phyloP scores from a whole-genome alignment of 1,140 invertebrate species.

The Phymastichus coffea region DNA sequence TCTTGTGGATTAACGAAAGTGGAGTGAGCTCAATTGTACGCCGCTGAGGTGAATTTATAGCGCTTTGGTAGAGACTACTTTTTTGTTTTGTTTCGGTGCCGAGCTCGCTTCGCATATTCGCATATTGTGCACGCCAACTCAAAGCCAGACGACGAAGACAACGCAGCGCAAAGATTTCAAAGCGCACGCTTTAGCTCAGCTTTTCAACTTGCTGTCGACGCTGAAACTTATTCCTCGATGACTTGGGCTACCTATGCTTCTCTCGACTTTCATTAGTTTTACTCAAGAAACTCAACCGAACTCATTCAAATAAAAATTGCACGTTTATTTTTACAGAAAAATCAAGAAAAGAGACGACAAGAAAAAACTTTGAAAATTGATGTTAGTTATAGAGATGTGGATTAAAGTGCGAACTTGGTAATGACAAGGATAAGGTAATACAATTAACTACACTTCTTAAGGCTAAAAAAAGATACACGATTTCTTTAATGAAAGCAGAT shows the following conservation, averaged over 20 bases:
- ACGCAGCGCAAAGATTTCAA: conserved; percentile 11
- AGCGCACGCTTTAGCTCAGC: no score
- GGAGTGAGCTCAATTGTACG: conserved; percentile 13
- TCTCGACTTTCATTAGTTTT: not conserved
- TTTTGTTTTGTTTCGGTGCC: no score
- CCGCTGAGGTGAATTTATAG: conserved; percentile 12
- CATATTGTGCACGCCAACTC: not conserved
- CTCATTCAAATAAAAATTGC: no score
- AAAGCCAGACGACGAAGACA: not conserved
- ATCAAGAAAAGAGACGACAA: not conserved
- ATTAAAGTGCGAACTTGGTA: conserved; percentile 10
- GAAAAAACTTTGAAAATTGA: not conserved
- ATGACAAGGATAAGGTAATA: conserved; percentile 18
- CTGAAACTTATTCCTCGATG: not conserved
- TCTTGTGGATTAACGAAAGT: conserved; percentile 16
- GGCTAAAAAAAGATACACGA: conserved; percentile 23
- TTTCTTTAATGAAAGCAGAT: conserved; percentile 32
- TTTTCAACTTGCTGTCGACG: conserved; percentile 15
- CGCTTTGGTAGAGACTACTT: conserved; percentile 16
- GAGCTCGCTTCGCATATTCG: conserved; percentile 23
- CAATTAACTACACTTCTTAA: conserved; percentile 21
- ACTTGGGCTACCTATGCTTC: not conserved
- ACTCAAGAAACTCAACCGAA: no score
- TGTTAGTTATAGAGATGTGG: no score
- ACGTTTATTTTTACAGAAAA: not conserved